These are phyloP conservation scores for Cyrtorhinus lividipennis DNA, from an alignment of 1,140 invertebrate species.

Conservation along the genomic window DNA sequence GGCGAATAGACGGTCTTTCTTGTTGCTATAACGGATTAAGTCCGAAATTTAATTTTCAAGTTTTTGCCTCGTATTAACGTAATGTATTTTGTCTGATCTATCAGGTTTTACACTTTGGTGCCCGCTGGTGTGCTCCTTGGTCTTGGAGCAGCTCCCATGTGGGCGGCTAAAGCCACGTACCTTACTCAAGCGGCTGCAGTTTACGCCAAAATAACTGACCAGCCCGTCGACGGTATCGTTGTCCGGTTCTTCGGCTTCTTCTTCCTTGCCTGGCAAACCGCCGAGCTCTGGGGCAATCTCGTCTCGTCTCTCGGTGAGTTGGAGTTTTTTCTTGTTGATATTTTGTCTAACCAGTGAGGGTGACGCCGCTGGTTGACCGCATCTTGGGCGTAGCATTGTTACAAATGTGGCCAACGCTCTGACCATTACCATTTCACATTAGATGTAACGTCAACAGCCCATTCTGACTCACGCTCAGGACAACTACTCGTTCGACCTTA, in stretches of 20 bases:
- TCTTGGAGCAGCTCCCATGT: conserved; percentile 85
- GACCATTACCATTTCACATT: no score
- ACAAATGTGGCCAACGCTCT: no score
- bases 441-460: no score
- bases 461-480: no score
- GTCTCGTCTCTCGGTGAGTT: conserved; percentile 80
- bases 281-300: conserved; percentile 89
- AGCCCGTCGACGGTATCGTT: conserved; percentile 75
- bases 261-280: conserved; percentile 92
- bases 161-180: conserved; percentile 92
- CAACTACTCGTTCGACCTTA: no score
- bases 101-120: conserved; percentile 74
- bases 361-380: no score
- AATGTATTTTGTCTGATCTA: no score
- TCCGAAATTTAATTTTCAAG: no score
- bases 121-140: conserved; percentile 80
- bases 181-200: conserved; percentile 81
- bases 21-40: no score
- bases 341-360: not conserved
- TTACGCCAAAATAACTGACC: conserved; percentile 73
- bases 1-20: no score
- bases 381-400: no score
- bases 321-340: not conserved
- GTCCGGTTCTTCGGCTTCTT: conserved; percentile 95
- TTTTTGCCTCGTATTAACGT: no score